Base-by-base conservation (phyloP, 2,888 invertebrate genomes). In the Cremastinae sp. region DNA sequence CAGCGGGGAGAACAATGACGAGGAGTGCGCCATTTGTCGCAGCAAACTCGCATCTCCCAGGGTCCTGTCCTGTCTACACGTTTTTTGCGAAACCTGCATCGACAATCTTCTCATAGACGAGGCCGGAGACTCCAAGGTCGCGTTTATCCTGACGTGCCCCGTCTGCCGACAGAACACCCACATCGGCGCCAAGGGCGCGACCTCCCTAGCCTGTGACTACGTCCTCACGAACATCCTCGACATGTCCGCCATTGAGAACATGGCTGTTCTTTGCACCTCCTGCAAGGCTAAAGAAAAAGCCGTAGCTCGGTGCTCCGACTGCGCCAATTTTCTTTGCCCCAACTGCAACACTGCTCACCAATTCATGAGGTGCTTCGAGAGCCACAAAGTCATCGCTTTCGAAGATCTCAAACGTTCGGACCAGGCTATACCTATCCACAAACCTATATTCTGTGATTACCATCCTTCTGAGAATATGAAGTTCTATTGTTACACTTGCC, bases 291-390 rank as follows among this genome's bases (percentile, higher is more conserved):
- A 97, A 91, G 97, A 98, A 91, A 94, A 95, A 84, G 98, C 98
- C 12, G 95, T 97, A 61, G 97, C 98, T 9, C 94, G 97, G 76
- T 98, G 98, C 91, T 95, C 95, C 83, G 97, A 98, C 89, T 98
- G 98, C 91, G 96, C 97, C 86, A 97, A 97, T 90, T 96, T 97
- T 89, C 92, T 98, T 59, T 98, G 98, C 91, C 94, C 95, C 78
- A 96, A 97, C 88, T 98, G 98, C 91, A 97, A 97, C 85, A 96
- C 96, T 45, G 98, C 98, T 73, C 98, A 98, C 90, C 96, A 97
- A 90, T 97, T 96, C 87, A 98, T 98, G 98, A 93, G 97, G 81
- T 97, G 98, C 91, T 98, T 98, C 89, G 98, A 98, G 90, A 96
- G 96, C 85, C 98, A 98, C 90, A 93, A 95, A 90, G 97, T 97